Evolutionary conservation across 2,888 invertebrate genomes (phyloP), one percentile per base, ranked within the genome.

Genomic region (Aphidius colemani): DNA sequence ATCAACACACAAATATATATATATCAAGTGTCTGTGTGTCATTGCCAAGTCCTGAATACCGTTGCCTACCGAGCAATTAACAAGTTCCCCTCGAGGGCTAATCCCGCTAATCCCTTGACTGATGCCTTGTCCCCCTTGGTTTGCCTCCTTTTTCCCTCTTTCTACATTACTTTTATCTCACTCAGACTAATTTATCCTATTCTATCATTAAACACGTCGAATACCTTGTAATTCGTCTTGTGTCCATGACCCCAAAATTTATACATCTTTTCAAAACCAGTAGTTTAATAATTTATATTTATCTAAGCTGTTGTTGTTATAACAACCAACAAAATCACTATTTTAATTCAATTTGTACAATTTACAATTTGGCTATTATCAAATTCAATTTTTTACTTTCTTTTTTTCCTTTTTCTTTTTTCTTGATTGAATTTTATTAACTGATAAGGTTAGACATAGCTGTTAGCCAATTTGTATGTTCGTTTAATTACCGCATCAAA

Each of bases 31-130:
- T 48, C 53, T 61, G 40, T 56, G 48, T 46, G 46, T 50, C 48
- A 55, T 57, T 63, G 58, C 59, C 59, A 59, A 59, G 64, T 46
- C 61, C 55, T 55, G 64, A 62, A 63, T 67, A 63, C 65, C 59
- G 55, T 58, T 64, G 74, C 75, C 75, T 72, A 76, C 75, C 74
- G 76, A 79, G 81, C 81, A 81, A 81, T 81, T 81, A 81, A 81
- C 81, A 78, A 81, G 80, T 81, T 77, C 77, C 81, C 80, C 78
- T 78, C 78, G 75, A 77, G 75, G 67, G 77, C 79, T 82, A 80
- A 82, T 82, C 81, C 81, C 70, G 75, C 79, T 82, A 81, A 82
- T 81, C 80, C 81, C 80, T 80, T 82, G 81, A 82, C 81, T 80
- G 81, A 82, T 81, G 80, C 79, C 75, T 74, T 74, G 72, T 53